Base-by-base conservation (phyloP, 2,797 vertebrate species). In the Schizopygopsis malacanthus region DNA sequence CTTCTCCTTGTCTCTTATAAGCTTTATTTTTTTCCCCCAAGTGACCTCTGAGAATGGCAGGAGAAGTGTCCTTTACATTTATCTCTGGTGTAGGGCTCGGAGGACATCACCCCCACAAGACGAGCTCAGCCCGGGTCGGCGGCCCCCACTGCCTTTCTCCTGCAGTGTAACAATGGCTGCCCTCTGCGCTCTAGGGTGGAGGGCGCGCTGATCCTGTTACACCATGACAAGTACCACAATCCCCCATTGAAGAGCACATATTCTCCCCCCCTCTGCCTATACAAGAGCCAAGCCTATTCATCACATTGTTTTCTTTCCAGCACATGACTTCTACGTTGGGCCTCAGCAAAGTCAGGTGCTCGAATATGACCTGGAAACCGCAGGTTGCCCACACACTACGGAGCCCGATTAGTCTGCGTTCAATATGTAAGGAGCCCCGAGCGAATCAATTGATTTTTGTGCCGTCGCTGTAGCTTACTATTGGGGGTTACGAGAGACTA, bases 191-290 rank as follows among this genome's bases (percentile, higher is more conserved):
- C 72, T 75, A 73, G 82, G 81, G 71, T 84, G 88, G 87, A 90
- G 90, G 88, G 86, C 89, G 86, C 69, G 79, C 88, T 92, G 91
- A 94, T 94, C 94, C 93, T 90, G 88, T 93, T 93, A 93, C 76
- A 92, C 90, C 90, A 88, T 92, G 92, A 93, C 91, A 89, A 90
- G 89, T 90, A 92, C 86, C 87, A 93, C 88, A 93, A 91, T 92
- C 83, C 88, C 84, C 89, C 69, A 91, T 92, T 92, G 87, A 89
- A 43, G 52, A 73, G 82, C 63, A 67, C 87, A 75, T 80, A 73
- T 72, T 85, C 71, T 33, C 33, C 72, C 84, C 65, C 59, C 65
- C 70, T 39, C 61, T 71, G 72, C 73, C 85, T 87, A 86, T 72
- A 87, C 72, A 86, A 79, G 54, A 80, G 59, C 80, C 67, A 56